Percentiles rank a stretch among this genome's conserved stretches.
Conservation (phyloP, 2,888 invertebrate genomes). For the Aphrophora alni region DNA sequence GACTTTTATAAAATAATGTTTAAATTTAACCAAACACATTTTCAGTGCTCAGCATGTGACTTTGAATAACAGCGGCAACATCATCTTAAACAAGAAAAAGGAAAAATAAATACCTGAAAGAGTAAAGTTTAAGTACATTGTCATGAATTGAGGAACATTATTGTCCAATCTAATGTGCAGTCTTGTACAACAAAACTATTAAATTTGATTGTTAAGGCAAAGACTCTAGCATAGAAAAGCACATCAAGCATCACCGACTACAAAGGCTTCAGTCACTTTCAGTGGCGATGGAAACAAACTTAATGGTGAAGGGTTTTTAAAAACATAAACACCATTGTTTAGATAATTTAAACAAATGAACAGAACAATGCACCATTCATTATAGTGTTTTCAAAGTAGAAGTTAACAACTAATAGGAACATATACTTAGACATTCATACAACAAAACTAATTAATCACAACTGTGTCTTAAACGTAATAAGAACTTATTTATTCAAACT, state of each 20-base stretch:
- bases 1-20: too few relatives aligned
- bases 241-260: neutral
- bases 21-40: too few relatives aligned
- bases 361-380: too few relatives aligned
- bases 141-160: neutral
- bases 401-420: too few relatives aligned
- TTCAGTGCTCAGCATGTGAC: neutral
- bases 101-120: neutral
- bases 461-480: too few relatives aligned
- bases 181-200: neutral
- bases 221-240: conserved; percentile 3
- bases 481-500: too few relatives aligned
- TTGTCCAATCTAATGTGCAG: neutral
- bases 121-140: neutral
- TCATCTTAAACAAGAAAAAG: neutral
- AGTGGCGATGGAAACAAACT: neutral
- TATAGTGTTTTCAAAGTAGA: too few relatives aligned
- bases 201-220: neutral
- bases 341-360: too few relatives aligned
- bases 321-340: neutral
- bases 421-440: too few relatives aligned
- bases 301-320: neutral
- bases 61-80: neutral
- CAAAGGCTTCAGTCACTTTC: neutral
- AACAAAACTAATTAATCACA: too few relatives aligned